Evolutionary conservation across 2,113 vertebrate genomes (phyloP).

Genomic region (Oplegnathus fasciatus): DNA sequence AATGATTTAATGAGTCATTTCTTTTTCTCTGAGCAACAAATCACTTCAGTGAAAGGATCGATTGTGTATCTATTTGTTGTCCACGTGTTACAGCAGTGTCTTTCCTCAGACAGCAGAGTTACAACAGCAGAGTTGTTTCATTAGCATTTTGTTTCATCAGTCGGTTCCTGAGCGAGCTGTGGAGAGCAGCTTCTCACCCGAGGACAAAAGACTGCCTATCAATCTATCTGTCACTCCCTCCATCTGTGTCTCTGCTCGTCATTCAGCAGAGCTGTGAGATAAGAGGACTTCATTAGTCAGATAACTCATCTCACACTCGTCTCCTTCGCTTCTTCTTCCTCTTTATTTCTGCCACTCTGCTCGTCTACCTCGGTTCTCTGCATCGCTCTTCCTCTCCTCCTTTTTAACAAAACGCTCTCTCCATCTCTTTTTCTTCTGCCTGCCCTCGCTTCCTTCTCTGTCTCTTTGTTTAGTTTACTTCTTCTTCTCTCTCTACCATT

Average conservation of each 20-base stretch:
- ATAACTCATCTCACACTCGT: constrained; percentile 28
- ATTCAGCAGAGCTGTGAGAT: constrained; percentile 3
- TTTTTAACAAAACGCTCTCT: not conserved
- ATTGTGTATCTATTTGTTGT: not conserved
- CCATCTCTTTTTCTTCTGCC: too few species aligned
- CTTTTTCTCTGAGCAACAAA: not conserved
- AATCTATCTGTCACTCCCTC: constrained; percentile 5
- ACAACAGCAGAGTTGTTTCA: not conserved
- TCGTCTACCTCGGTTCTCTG: too few species aligned
- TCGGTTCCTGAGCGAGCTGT: not conserved
- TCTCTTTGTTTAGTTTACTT: too few species aligned
- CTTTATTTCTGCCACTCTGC: too few species aligned
- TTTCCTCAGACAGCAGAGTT: not conserved
- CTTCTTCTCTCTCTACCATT: too few species aligned
- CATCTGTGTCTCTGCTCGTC: not conserved
- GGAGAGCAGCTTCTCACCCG: not conserved
- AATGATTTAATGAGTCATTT: not conserved
- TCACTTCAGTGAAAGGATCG: fast-evolving
- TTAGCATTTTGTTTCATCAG: constrained; percentile 5
- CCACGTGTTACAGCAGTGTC: not conserved
- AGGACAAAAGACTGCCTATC: constrained; percentile 37
- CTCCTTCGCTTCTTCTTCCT: not conserved
- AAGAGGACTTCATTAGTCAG: constrained; percentile 53
- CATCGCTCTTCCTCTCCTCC: not conserved
- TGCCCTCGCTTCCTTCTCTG: too few species aligned